A percentile compares a stretch with the other conserved stretches of the same genome.
phyloP scores from a whole-genome alignment of 2,113 vertebrate genomes.

The Gobius niger region DNA sequence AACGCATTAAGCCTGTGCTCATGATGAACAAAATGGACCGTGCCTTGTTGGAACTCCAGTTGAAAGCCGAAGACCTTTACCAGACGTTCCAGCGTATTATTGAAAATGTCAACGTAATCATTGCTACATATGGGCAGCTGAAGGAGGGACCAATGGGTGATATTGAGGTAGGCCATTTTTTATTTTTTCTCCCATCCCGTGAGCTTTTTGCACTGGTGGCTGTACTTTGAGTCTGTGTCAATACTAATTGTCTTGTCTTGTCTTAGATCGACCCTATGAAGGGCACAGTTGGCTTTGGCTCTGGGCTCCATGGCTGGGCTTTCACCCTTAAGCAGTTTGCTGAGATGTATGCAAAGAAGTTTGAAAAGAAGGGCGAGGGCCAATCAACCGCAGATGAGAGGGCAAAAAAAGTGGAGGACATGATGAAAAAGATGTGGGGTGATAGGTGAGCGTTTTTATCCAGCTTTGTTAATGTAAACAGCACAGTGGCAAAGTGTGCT shows the following conservation, averaged over 20 bases:
- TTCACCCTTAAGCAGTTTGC: conserved; percentile 98
- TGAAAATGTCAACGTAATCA: conserved; percentile 94
- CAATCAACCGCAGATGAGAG: conserved; percentile 79
- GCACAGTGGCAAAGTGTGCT: too few relatives aligned
- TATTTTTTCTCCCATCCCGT: too few relatives aligned
- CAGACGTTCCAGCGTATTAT: conserved; percentile 97
- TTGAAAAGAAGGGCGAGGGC: conserved; percentile 89
- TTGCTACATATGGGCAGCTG: conserved; percentile 91
- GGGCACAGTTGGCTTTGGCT: conserved; percentile 94
- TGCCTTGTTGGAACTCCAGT: conserved; percentile 92
- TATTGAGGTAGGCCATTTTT: conserved; percentile 83
- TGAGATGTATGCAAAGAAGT: conserved; percentile 94
- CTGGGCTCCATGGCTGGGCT: conserved; percentile 95
- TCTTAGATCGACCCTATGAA: conserved; percentile 86
- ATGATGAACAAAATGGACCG: conserved; percentile 99
- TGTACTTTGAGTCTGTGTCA: background rate
- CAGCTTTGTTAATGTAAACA: background rate
- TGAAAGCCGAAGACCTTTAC: conserved; percentile 89
- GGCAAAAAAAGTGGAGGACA: conserved; percentile 95
- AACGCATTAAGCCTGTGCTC: conserved; percentile 93
- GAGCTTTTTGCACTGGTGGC: background rate
- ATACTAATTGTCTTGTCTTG: background rate
- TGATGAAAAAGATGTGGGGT: conserved; percentile 99
- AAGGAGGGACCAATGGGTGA: conserved; percentile 92
- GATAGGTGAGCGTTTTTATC: conserved; percentile 78